Evolutionary conservation across 2,113 vertebrate genomes (phyloP), one percentile per base, ranked within the genome.

Genomic region (Micronycteris hirsuta): DNA sequence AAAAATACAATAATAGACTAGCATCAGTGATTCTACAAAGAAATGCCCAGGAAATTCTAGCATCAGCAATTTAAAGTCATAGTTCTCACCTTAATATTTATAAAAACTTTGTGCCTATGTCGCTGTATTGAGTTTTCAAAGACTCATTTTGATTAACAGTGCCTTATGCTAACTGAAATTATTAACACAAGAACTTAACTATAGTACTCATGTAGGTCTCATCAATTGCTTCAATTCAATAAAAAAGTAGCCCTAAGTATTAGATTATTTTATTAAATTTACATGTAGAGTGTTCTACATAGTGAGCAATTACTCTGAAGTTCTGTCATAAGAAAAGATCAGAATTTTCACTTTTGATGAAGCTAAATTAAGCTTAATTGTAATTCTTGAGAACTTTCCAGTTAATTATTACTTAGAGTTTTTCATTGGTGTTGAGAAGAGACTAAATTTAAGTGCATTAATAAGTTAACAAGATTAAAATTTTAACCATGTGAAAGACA

Each of bases 301-400:
- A 98, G 91, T 96, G 85, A 3, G n/a, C 82, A 98, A 65, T 98
- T 97, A 95, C 36, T 65, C 96, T 96, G 85, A 96, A 97, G 78
- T 97, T 94, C 89, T 97, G 94, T 87, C 65, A 92, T 88, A 77
- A 96, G 47, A 80, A 94, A 97, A 97, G 92, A 97, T 97, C 94
- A 97, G 76, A 96, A 73, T 89, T 98, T 98, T 96, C 87, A 78
- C 94, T 97, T 97, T 89, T 97, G 74, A 97, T 97, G 97, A 95
- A 96, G 47, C 56, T 58, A 56, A 56, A 24, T 58, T 58, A 58
- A 58, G 24, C 84, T 97, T 88, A 91, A 91, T 97, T 97, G 86
- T 87, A 74, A 92, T 70, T 68, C 96, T 98, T 92, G 85, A 96
- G 96, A 97, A 96, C 54, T 98, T 97, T 77, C 78, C 96, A 96